These are phyloP conservation scores for Nyctalus aviator DNA, from an alignment of 2,797 vertebrate genomes.

Conservation along the genomic window DNA sequence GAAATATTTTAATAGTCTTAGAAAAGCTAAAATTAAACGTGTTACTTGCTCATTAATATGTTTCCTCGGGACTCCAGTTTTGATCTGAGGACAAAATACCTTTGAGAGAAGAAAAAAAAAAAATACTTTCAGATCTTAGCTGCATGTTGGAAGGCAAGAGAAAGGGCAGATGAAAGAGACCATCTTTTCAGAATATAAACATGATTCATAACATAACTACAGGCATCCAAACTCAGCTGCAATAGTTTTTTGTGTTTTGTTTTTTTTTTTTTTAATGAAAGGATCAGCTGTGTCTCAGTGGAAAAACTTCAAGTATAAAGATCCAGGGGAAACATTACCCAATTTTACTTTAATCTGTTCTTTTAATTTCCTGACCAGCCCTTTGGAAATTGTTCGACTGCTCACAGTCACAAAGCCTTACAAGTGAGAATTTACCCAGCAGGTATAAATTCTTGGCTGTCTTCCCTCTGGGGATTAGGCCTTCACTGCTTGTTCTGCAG, in stretches of 20 bases:
- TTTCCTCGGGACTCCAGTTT: slow-evolving; percentile 55
- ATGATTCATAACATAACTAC: slow-evolving; percentile 52
- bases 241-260: too few relatives aligned
- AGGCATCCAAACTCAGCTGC: slow-evolving; percentile 40
- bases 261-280: background rate
- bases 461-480: background rate
- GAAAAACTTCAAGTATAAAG: slow-evolving; percentile 55
- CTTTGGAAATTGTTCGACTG: slow-evolving; percentile 43
- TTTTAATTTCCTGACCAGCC: slow-evolving; percentile 67
- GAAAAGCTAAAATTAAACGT: slow-evolving; percentile 67
- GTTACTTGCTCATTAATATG: slow-evolving; percentile 54
- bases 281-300: slow-evolving; percentile 12
- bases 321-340: slow-evolving; percentile 41
- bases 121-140: slow-evolving; percentile 40
- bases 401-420: slow-evolving; percentile 22
- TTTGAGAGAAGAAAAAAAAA: background rate
- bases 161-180: slow-evolving; percentile 61
- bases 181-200: slow-evolving; percentile 61
- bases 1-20: slow-evolving; percentile 35
- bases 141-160: background rate
- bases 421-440: slow-evolving; percentile 10
- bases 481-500: background rate
- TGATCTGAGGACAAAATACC: slow-evolving; percentile 25
- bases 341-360: slow-evolving; percentile 65
- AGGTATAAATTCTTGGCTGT: slow-evolving; percentile 22